phyloP scores from a whole-genome alignment of 2,888 invertebrate species.

The Nematopogon swammerdamellus region DNA sequence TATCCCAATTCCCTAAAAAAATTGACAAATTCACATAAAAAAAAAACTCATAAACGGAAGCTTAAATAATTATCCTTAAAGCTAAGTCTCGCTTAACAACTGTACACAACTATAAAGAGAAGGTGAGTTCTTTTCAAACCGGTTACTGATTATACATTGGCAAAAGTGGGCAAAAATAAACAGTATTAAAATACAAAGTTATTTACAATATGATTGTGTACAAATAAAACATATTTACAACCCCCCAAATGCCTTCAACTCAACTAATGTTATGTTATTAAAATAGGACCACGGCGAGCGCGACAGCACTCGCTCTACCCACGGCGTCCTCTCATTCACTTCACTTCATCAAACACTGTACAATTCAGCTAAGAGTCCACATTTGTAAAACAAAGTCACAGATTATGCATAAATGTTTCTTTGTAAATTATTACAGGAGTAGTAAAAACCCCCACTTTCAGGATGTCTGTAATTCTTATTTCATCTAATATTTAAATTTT shows the following conservation, averaged over 20 bases:
- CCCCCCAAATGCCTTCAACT: constrained; percentile 8
- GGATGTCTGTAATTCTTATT: too few species aligned
- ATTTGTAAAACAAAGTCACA: not conserved
- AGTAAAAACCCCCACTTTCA: too few species aligned
- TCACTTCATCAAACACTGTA: too few species aligned
- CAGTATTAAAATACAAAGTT: constrained; percentile 29
- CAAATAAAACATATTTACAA: constrained; percentile 48
- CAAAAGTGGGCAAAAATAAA: constrained; percentile 38
- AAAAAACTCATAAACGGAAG: constrained; percentile 45
- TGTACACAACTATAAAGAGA: constrained; percentile 51
- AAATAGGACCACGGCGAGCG: too few species aligned
- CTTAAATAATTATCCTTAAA: constrained; percentile 48
- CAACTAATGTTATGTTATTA: too few species aligned
- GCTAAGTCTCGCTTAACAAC: constrained; percentile 50
- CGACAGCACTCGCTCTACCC: too few species aligned
- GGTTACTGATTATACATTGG: constrained; percentile 29
- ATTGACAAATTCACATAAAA: constrained; percentile 69
- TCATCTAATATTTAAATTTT: too few species aligned
- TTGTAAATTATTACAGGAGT: too few species aligned
- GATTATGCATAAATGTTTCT: not conserved
- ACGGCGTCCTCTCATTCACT: too few species aligned
- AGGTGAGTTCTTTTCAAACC: constrained; percentile 41
- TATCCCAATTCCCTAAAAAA: constrained; percentile 70
- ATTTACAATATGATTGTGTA: constrained; percentile 15
- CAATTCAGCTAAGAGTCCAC: not conserved